Evolutionary conservation across 2,113 vertebrate genomes (phyloP), one percentile per base, ranked within the genome.

Genomic region (Cavia porcellus): DNA sequence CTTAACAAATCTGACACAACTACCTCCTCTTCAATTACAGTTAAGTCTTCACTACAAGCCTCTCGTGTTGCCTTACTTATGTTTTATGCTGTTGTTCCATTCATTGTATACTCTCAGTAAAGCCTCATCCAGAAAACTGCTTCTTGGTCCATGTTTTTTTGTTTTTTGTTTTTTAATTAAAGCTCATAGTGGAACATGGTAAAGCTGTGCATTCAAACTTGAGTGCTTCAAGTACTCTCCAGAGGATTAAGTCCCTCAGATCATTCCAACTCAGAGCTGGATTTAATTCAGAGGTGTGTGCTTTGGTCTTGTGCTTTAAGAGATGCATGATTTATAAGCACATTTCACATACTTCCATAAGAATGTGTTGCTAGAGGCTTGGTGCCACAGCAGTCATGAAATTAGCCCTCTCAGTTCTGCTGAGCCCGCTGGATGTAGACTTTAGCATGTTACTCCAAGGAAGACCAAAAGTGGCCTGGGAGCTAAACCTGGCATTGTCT

Each of bases 41-140:
- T 50, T 6, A 59, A 93, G 12, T 88, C 79, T 74, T 86, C 35
- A 24, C 83, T 89, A 86, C 61, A 38, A 55, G 61, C 79, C 5
- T 88, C 72, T 66, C 1, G 0, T 24, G 66, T 86, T 83, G 14
- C 52, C 70, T 89, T 92, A 77, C 42, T 96, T 96, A 77, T 88
- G 11, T 85, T 89, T 88, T 61, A 77, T 81, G 62, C 42, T 66
- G 75, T 38, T 84, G 74, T 92, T 92, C 70, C 75, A 74, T 83
- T 92, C 75, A 72, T 19, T 80, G 66, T 82, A n/a, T 47, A 81
- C 22, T 68, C 72, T 10, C 61, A 38, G 42, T 22, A 32, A 30
- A 52, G 15, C 50, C 57, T 88, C 20, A 35, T 15, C 35, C 0
- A 15, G 28, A n/a, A 45, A 84, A 61, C 17, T 9, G 2, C 35